Conservation (phyloP, 1,140 invertebrate species). For the Meteorus sp. region DNA sequence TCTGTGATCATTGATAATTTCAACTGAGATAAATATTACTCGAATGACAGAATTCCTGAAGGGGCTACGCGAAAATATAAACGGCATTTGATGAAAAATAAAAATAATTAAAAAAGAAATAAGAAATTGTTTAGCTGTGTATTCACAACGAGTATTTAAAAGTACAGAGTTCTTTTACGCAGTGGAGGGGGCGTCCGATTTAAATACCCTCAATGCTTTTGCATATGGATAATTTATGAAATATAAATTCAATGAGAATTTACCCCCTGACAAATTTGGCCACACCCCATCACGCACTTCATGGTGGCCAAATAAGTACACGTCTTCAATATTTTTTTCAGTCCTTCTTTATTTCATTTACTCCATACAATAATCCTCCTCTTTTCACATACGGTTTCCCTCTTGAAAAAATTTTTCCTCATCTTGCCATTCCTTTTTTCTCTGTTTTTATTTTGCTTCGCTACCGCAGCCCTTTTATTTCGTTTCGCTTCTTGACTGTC, state of each 20-base stretch:
- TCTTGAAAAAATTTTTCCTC: constrained; percentile 11
- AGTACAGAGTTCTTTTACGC: background rate
- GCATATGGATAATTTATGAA: constrained; percentile 45
- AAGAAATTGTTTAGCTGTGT: no score
- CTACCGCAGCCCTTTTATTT: constrained; percentile 32
- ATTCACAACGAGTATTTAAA: no score
- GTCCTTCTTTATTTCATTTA: constrained; percentile 21
- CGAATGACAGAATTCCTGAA: background rate
- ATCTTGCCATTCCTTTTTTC: constrained; percentile 20
- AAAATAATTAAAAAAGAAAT: no score
- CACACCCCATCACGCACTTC: constrained; percentile 47
- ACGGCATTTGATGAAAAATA: no score
- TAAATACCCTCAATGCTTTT: background rate
- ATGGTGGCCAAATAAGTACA: constrained; percentile 20
- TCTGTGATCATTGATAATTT: background rate
- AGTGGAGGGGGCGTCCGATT: background rate
- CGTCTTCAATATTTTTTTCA: no score
- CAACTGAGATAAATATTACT: background rate
- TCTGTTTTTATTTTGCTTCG: constrained; percentile 23
- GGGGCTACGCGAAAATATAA: background rate
- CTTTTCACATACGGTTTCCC: background rate
- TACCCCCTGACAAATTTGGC: constrained; percentile 48
- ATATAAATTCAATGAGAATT: constrained; percentile 44
- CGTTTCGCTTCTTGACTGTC: constrained; percentile 20
- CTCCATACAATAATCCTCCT: no score